Evolutionary conservation across 2,888 invertebrate genomes (phyloP), one percentile per base, ranked within the genome.

Genomic region (Lithophane leautieri): DNA sequence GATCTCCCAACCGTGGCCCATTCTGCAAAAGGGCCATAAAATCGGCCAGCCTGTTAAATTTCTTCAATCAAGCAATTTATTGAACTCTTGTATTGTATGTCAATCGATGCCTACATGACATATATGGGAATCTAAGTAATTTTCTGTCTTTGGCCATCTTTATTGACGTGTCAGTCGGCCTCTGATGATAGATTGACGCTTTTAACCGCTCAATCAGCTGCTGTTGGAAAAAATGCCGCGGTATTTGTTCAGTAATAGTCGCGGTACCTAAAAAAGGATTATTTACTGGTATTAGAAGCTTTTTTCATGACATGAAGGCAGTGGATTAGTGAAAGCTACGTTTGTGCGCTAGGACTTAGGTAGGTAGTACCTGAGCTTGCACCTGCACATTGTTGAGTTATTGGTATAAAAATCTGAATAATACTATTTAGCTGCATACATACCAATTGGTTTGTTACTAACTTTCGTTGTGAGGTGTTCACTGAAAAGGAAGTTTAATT

Each of bases 51-150:
- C 16, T 1, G 58, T 62, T 14, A 69, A 67, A 34, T 74, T 44
- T 63, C 58, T 82, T 52, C 44, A 74, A 65, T 68, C 67, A 73
- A 81, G 54, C 63, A 70, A 74, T 81, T 70, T 82, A 74, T 70
- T 61, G 65, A 28, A 62, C 44, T n/a, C 70, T 42, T 74, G 65
- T 68, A 81, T 84, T 83, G 73, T 79, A 66, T 61, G n/a, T 78
- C 76, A 76, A 73, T 67, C 44, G 71, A 73, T 71, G 70, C 28
- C 34, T 61, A 25, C 71, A 47, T 11, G 67, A 66, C 86, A 28
- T 87, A 79, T 75, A 87, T 40, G 87, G 87, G 12, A 52, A 67
- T 74, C 78, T 79, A 68, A 79, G 86, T 80, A 86, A 82, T 86
- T 87, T 87, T 79, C 81, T 70, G 76, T 77, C 68, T 63, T 62